Conservation (phyloP, 2,797 vertebrate species). For the Muraenolepis orangiensis region DNA sequence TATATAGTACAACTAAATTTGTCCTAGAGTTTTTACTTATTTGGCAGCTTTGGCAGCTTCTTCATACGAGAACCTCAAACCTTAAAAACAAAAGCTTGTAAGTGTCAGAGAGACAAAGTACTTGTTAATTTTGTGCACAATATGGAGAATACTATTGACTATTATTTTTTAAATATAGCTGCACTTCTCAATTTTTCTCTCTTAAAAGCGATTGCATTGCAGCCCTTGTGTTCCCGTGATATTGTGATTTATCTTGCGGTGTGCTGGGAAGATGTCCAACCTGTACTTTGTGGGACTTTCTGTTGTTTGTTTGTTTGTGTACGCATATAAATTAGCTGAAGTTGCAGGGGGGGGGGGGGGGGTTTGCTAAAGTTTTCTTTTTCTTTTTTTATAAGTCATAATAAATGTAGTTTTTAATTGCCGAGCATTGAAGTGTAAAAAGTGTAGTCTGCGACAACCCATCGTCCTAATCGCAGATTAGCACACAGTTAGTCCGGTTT, state of each 20-base stretch:
- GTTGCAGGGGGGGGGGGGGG: constrained; percentile 27
- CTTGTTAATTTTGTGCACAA: constrained; percentile 50
- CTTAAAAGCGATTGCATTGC: constrained; percentile 36
- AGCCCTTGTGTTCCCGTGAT: constrained; percentile 37
- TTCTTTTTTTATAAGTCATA: constrained; percentile 34
- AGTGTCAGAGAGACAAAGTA: constrained; percentile 44
- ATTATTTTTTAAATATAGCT: constrained; percentile 30
- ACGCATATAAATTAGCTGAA: constrained; percentile 46
- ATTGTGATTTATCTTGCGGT: constrained; percentile 44
- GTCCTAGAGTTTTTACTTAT: constrained; percentile 36
- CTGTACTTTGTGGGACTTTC: constrained; percentile 37
- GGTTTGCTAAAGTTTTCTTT: constrained; percentile 52
- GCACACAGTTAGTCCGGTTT: constrained; percentile 34
- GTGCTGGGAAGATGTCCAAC: constrained; percentile 45
- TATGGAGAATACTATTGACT: constrained; percentile 37
- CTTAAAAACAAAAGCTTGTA: constrained; percentile 48
- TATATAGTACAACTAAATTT: constrained; percentile 28
- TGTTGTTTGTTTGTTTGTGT: constrained; percentile 56
- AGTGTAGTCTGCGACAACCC: constrained; percentile 12
- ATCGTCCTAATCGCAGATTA: constrained; percentile 33
- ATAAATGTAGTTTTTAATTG: constrained; percentile 56
- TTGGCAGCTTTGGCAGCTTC: constrained; percentile 41
- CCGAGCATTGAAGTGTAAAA: constrained; percentile 41
- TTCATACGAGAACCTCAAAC: constrained; percentile 48
- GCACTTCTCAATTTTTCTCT: constrained; percentile 43